Percentiles rank a stretch among this genome's conserved stretches.
Conservation (phyloP, 2,888 invertebrate genomes). For the Sicus ferrugineus region DNA sequence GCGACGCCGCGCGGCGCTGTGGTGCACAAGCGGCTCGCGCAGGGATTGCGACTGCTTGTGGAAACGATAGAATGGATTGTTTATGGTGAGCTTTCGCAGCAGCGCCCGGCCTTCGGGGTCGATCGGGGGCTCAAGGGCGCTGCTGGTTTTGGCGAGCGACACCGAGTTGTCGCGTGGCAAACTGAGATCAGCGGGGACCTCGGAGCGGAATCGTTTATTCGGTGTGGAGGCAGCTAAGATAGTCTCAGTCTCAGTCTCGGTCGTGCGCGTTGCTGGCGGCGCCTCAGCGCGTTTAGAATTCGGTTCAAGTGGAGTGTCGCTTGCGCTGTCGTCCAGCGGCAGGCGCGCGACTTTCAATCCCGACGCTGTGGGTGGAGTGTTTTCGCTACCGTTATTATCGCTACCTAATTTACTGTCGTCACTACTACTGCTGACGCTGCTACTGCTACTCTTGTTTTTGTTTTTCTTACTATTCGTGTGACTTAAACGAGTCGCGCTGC, state of each 20-base stretch:
- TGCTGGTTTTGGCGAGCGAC: not conserved
- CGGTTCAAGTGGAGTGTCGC: not conserved
- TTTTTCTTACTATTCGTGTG: conserved; percentile 31
- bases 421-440: conserved; percentile 37
- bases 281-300: not conserved
- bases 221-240: not conserved
- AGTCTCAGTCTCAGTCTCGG: not conserved
- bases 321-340: conserved; percentile 19
- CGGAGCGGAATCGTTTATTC: conserved; percentile 2
- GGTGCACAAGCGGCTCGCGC: conserved; percentile 47
- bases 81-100: conserved; percentile 56
- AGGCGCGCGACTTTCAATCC: conserved; percentile 43
- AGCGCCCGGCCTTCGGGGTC: conserved; percentile 49
- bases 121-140: conserved; percentile 7
- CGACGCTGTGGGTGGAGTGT: conserved; percentile 34
- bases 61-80: conserved; percentile 61
- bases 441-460: conserved; percentile 18
- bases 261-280: not conserved
- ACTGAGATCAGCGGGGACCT: not conserved
- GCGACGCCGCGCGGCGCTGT: conserved; percentile 35
- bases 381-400: conserved; percentile 41
- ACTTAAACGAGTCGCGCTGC: conserved; percentile 46
- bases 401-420: conserved; percentile 41
- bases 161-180: not conserved
- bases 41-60: conserved; percentile 60